Evolutionary conservation across 2,888 invertebrate genomes (phyloP).

Genomic region (Sinotaia quadrata): DNA sequence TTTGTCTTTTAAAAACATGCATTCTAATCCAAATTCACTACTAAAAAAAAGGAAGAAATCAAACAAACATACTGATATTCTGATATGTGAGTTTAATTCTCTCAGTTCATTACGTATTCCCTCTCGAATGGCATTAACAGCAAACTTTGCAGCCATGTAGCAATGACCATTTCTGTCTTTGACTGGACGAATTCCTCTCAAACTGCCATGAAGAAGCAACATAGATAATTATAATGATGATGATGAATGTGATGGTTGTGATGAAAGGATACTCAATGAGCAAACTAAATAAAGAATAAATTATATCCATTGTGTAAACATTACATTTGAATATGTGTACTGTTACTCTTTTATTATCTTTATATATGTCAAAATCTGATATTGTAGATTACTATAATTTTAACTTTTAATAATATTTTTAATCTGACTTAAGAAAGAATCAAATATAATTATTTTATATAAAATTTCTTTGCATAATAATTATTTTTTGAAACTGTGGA

Average conservation of each 20-base stretch:
- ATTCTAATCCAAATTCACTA: too few relatives aligned
- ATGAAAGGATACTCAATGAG: background rate
- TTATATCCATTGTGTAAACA: too few relatives aligned
- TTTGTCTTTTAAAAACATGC: too few relatives aligned
- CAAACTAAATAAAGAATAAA: too few relatives aligned
- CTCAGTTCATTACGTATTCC: slow-evolving; percentile 76
- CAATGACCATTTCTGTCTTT: slow-evolving; percentile 64
- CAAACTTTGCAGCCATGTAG: slow-evolving; percentile 77
- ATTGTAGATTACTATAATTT: background rate
- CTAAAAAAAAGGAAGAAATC: too few relatives aligned
- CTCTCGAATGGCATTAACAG: slow-evolving; percentile 75
- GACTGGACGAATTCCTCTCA: slow-evolving; percentile 67
- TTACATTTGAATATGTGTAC: too few relatives aligned
- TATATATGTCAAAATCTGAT: background rate
- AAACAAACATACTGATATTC: slow-evolving; percentile 54
- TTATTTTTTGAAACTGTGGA: too few relatives aligned
- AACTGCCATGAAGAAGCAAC: slow-evolving; percentile 59
- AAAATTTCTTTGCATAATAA: too few relatives aligned
- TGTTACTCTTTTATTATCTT: too few relatives aligned
- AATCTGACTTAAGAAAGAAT: too few relatives aligned
- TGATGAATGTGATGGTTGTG: background rate
- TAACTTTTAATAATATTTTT: background rate
- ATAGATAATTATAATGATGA: background rate
- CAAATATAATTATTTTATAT: too few relatives aligned
- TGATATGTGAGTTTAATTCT: slow-evolving; percentile 54